These are phyloP conservation scores for Eptesicus fuscus DNA, from an alignment of 2,113 vertebrate genomes.

Conservation along the genomic window DNA sequence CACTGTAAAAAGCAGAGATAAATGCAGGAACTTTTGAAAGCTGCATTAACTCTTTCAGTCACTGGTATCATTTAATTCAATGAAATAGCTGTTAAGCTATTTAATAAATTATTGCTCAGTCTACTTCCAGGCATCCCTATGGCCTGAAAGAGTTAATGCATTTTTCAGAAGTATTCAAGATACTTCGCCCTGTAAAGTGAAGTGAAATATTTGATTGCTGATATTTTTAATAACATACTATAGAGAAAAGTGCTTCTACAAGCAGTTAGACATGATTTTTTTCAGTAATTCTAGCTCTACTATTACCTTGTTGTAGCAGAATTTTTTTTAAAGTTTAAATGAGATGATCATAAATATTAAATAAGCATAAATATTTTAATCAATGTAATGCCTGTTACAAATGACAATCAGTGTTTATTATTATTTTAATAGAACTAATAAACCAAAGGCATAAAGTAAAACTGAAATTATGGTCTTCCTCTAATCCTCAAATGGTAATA, in stretches of 20 bases:
- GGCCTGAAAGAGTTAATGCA: not conserved
- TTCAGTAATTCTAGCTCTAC: not conserved
- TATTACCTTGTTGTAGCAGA: not conserved
- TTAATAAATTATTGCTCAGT: not conserved
- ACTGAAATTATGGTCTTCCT: conserved; percentile 2
- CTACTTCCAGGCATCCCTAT: not conserved
- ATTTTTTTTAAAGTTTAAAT: not conserved
- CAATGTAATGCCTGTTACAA: not conserved
- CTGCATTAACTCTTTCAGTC: conserved; percentile 37
- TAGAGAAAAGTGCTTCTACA: not conserved
- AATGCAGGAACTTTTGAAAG: not conserved
- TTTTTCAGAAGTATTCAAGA: not conserved
- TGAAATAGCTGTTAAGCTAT: not conserved
- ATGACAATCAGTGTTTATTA: not conserved
- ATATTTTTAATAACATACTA: not conserved
- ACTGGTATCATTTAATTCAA: not conserved
- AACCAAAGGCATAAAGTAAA: not conserved
- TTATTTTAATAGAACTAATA: conserved; percentile 10
- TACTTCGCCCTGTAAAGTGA: not conserved
- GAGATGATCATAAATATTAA: conserved; percentile 20
- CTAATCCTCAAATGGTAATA: not conserved
- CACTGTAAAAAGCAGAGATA: conserved; percentile 2
- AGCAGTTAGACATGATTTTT: not conserved
- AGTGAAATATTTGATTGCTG: not conserved
- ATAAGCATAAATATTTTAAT: conserved; percentile 1